Base-by-base conservation (phyloP, 2,113 vertebrate species). In the Gnathonemus echidnorhynchus region DNA sequence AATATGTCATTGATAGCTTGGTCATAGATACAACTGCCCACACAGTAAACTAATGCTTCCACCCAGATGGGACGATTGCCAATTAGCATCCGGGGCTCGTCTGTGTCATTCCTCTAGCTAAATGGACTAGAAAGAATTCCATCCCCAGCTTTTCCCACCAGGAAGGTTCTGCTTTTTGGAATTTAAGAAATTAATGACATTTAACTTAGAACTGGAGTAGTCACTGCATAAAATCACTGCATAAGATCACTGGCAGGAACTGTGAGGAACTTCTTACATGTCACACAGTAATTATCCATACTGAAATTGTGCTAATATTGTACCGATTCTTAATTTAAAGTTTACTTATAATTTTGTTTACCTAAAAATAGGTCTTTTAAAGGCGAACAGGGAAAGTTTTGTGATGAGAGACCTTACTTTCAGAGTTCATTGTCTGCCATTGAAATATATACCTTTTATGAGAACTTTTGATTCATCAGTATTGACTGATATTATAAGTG, bases 31-130 rank as follows among this genome's bases (percentile, higher is more conserved):
- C 88, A 88, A 85, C 49, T 58, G 42, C 21, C 58, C 58, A 53
- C 15, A 91, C 56, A 89, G 91, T 86, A 88, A 39, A 80, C 85
- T 89, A 90, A 88, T 88, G 56, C 88, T 90, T 90, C 91, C 92
- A 92, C 92, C 93, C 92, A 90, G 93, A 94, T 93, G 80, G 53
- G 88, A 88, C 11, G 92, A 94, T 93, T 91, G 90, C 88, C 91
- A 87, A 84, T 92, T 11, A 74, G 88, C 90, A 90, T 92, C 91
- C 66, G 53, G 91, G 88, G 50, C 70, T 90, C 77, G 86, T 92
- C 62, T 92, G 53, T 56, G 35, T 88, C 91, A 93, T 93, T 92
- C 92, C 92, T 93, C 56, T 66, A 31, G 62, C 74, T 91, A 92
- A 93, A 93, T 94, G 90, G 88, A 56, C 90, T 39, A 90, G 86